phyloP scores from a whole-genome alignment of 2,113 vertebrate species.

The Ptilonorhynchus violaceus region DNA sequence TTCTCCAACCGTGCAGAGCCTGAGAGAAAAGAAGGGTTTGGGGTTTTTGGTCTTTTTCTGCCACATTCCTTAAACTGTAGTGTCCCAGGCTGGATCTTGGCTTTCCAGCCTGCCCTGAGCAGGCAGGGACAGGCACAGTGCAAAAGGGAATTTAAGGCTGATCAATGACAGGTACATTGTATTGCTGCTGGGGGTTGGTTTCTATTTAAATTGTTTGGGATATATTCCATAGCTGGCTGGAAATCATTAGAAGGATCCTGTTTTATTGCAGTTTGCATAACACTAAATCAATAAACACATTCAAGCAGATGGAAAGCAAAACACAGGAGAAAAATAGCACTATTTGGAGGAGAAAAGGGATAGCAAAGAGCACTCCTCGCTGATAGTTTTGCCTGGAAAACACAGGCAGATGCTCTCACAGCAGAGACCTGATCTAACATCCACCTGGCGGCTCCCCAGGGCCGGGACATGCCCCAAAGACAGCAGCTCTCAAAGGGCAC shows the following conservation, averaged over 20 bases:
- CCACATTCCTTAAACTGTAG: accelerated
- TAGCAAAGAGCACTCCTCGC: not conserved
- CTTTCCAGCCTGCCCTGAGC: not conserved
- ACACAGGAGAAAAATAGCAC: not conserved
- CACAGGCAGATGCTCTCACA: constrained; percentile 20
- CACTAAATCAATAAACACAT: constrained; percentile 19
- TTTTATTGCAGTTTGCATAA: constrained; percentile 29
- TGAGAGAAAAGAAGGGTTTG: not conserved
- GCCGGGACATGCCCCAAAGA: constrained; percentile 21
- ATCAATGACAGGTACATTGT: not conserved
- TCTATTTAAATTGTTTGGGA: not conserved
- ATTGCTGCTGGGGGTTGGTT: not conserved
- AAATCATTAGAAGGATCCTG: not conserved
- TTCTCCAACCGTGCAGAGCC: not conserved
- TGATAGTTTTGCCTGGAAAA: not conserved
- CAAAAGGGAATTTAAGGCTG: not conserved
- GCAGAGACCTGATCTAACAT: not conserved
- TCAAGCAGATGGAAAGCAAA: constrained; percentile 42
- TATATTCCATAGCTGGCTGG: not conserved
- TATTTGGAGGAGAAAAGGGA: not conserved
- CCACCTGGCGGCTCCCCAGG: constrained; percentile 20
- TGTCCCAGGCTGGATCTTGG: not conserved
- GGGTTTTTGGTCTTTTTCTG: not conserved
- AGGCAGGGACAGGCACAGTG: not conserved
- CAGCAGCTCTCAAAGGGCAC: constrained; percentile 34